A percentile compares a stretch with the other conserved stretches of the same genome.
These are phyloP conservation scores for Eupithecia subumbrata DNA, from an alignment of 2,888 invertebrate species.

Conservation along the genomic window DNA sequence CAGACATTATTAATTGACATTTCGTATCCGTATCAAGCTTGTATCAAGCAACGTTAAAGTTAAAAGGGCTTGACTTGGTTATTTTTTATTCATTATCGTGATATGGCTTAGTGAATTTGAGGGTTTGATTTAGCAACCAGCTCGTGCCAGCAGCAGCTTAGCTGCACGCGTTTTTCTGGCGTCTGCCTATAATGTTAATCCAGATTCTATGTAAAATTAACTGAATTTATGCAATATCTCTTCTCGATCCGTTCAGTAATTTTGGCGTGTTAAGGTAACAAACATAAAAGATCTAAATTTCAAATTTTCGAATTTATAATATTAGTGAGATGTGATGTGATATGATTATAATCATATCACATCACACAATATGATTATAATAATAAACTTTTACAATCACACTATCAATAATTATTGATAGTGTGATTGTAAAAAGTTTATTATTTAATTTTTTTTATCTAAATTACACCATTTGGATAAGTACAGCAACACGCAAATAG, in stretches of 20 bases:
- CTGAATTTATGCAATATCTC: background rate
- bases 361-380: too few relatives aligned
- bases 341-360: too few relatives aligned
- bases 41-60: background rate
- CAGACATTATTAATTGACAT: slow-evolving; percentile 18
- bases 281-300: too few relatives aligned
- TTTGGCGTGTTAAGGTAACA: background rate
- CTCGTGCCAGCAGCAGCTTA: background rate
- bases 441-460: too few relatives aligned
- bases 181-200: too few relatives aligned
- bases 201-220: background rate
- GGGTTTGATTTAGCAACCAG: background rate
- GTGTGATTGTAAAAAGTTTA: too few relatives aligned
- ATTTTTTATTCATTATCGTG: background rate
- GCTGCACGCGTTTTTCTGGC: background rate
- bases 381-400: too few relatives aligned
- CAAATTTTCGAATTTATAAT: too few relatives aligned
- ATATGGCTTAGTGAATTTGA: background rate
- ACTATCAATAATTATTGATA: too few relatives aligned
- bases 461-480: too few relatives aligned
- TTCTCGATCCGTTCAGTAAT: background rate
- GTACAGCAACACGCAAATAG: too few relatives aligned
- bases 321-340: too few relatives aligned
- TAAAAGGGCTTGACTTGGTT: background rate
- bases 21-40: slow-evolving; percentile 2